phyloP scores from a whole-genome alignment of 2,888 invertebrate species.

The Rhogogaster chlorosoma region DNA sequence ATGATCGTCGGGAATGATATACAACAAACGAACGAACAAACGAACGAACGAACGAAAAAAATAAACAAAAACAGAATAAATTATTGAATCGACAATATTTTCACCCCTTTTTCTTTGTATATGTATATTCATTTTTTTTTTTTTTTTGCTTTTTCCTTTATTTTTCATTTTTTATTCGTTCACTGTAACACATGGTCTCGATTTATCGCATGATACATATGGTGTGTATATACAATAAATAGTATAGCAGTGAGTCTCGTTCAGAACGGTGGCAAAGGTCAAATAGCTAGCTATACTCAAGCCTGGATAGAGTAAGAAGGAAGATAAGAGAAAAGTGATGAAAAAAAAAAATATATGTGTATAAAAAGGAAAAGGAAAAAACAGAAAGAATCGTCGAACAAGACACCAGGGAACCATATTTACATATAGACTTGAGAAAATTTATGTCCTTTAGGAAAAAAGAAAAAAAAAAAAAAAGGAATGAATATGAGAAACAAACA shows the following conservation, averaged over 20 bases:
- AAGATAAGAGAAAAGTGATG: not conserved
- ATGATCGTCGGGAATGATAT: not conserved
- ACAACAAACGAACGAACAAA: not conserved
- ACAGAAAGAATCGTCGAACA: not conserved
- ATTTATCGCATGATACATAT: slow-evolving; percentile 4
- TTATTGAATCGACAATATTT: not conserved
- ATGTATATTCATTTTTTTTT: no score
- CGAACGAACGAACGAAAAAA: no score
- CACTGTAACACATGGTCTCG: not conserved
- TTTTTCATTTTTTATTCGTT: not conserved
- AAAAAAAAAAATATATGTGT: not conserved
- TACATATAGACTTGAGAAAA: not conserved
- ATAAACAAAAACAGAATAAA: not conserved
- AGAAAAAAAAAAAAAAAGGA: not conserved
- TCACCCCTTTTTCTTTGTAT: not conserved
- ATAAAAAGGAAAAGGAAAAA: not conserved
- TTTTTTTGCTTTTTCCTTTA: not conserved
- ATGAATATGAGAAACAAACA: not conserved
- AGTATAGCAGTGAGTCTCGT: not conserved
- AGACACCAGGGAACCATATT: slow-evolving; percentile 10
- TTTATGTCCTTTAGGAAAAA: not conserved
- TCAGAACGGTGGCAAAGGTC: not conserved
- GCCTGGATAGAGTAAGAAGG: not conserved
- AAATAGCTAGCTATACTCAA: not conserved
- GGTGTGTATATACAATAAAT: no score